Evolutionary conservation across 2,888 invertebrate genomes (phyloP), one percentile per base, ranked within the genome.

Genomic region (Trachelus tabidus): DNA sequence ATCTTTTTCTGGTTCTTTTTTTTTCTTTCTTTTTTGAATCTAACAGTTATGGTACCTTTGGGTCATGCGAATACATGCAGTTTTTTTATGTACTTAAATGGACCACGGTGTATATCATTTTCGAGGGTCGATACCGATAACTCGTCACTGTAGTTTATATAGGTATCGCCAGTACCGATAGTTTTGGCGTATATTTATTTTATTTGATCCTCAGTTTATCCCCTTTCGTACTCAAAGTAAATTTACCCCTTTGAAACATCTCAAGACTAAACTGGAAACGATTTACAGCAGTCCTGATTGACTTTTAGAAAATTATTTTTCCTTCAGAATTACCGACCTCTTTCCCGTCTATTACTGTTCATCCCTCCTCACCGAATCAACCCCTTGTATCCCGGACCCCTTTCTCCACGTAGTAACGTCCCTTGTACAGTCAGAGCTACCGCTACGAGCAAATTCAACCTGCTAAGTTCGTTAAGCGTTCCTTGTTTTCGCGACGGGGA

Each of bases 231-330:
- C 9, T 15, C 23, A 23, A 56, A 56, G 23, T 56, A 56, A 56
- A 56, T 23, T 23, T 15, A 56, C 9, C 56, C 23, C 23, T 23
- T 56, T 56, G 56, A 56, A 56, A 56, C 56, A 23, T 9, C 23
- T 56, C 9, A 56, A 56, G 23, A 56, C 40, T 23, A 56, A 56
- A 56, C 56, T 56, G 1, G 1, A 56, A 56, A 56, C 6, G 56
- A 56, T 56, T 56, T 23, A 23, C 23, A 9, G 56, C 56, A 3
- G 56, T 56, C 23, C 23, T 56, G 78, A 78, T 87, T 82, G 84
- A 84, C 85, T 87, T 87, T 88, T 89, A 89, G 89, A 89, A 89
- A 90, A 90, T 90, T 89, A 89, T 89, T 88, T 89, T 89, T 90
- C 89, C 89, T 90, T 90, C 87, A 90, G 88, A 89, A 89, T 88